phyloP scores from a whole-genome alignment of 2,113 vertebrate species.

The Rhea americana region DNA sequence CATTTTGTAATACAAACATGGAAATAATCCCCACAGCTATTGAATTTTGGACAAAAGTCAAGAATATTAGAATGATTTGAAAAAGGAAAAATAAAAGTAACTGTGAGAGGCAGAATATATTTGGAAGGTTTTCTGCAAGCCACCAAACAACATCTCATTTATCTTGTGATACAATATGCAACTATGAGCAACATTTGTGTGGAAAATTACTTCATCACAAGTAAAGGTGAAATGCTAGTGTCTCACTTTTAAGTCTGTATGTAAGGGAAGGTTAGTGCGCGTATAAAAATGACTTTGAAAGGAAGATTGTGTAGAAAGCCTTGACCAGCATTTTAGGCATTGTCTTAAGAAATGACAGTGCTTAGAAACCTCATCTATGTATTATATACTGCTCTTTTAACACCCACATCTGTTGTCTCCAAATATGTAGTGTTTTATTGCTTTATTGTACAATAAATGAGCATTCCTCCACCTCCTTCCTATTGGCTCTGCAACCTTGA shows the following conservation, averaged over 20 bases:
- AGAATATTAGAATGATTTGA: background rate
- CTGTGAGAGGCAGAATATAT: background rate
- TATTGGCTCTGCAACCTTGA: background rate
- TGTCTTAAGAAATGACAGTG: background rate
- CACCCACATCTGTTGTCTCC: background rate
- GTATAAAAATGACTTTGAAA: background rate
- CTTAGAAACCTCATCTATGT: background rate
- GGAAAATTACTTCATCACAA: background rate
- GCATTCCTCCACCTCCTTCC: background rate
- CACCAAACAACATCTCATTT: background rate
- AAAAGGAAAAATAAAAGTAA: constrained; percentile 10
- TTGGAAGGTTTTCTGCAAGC: background rate
- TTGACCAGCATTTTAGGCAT: background rate
- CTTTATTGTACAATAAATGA: background rate
- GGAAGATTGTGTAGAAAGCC: background rate
- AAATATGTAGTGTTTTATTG: background rate
- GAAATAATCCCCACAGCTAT: background rate
- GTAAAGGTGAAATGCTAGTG: background rate
- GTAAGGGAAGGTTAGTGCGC: background rate
- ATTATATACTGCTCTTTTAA: background rate
- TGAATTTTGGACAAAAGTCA: constrained; percentile 11
- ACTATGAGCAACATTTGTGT: background rate
- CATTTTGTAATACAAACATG: background rate
- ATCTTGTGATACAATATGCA: background rate
- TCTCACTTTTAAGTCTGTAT: background rate